These are phyloP conservation scores for Leucopsar rothschildi DNA, from an alignment of 2,113 vertebrate species.

Conservation along the genomic window DNA sequence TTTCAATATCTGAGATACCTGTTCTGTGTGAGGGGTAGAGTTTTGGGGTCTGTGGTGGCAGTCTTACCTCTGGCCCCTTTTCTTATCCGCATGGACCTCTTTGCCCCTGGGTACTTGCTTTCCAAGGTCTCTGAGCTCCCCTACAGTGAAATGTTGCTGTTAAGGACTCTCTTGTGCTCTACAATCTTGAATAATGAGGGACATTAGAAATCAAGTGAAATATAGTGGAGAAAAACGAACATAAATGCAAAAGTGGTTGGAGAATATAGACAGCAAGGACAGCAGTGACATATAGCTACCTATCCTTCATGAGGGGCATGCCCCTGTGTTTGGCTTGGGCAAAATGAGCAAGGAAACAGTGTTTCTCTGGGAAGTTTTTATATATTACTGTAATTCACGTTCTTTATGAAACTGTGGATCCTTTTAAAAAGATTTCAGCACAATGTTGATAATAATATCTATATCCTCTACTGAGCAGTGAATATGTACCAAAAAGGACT, in stretches of 20 bases:
- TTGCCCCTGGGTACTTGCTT: neutral
- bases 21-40: neutral
- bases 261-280: neutral
- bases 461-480: neutral
- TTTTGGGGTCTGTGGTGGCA: neutral
- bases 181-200: neutral
- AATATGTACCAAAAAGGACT: neutral
- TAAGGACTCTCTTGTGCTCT: neutral
- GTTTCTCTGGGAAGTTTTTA: neutral
- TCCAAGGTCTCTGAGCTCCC: neutral
- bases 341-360: neutral
- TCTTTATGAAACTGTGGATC: neutral
- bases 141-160: neutral
- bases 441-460: neutral
- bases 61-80: neutral
- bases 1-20: neutral
- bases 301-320: neutral
- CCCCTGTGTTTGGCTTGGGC: neutral
- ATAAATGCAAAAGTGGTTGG: neutral
- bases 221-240: neutral
- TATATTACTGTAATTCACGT: neutral
- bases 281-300: neutral
- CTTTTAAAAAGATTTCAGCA: neutral
- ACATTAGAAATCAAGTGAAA: neutral
- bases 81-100: accelerated